These are phyloP conservation scores for Phaethon lepturus DNA, from an alignment of 2,113 vertebrate species.

Conservation along the genomic window DNA sequence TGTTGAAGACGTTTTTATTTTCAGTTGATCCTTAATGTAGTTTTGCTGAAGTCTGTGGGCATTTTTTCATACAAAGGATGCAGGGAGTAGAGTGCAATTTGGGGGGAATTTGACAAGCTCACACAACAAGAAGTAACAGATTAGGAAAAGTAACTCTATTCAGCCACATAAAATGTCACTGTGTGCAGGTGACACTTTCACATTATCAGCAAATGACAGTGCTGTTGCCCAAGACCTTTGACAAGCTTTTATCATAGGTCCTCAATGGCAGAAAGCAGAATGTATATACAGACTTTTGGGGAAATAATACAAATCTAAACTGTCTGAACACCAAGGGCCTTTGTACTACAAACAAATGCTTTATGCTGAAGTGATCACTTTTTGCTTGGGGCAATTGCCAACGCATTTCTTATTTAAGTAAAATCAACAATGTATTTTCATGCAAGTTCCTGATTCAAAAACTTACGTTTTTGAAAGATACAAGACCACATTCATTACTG, in stretches of 20 bases:
- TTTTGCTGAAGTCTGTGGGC: background rate
- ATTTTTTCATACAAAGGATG: background rate
- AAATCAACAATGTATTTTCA: background rate
- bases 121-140: background rate
- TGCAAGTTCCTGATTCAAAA: conserved; percentile 12
- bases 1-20: background rate
- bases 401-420: background rate
- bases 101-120: background rate
- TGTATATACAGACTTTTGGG: background rate
- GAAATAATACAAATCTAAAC: background rate
- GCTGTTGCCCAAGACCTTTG: conserved; percentile 17
- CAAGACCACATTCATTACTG: background rate
- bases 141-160: background rate
- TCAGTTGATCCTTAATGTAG: background rate
- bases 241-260: background rate
- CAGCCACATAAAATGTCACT: background rate
- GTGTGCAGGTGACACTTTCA: background rate
- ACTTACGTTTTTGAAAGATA: background rate
- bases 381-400: background rate
- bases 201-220: background rate
- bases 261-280: background rate
- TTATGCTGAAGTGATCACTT: background rate
- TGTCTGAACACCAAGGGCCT: background rate
- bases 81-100: background rate
- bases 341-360: background rate